Conservation (phyloP, 2,113 vertebrate genomes). For the Salvelinus namaycush region DNA sequence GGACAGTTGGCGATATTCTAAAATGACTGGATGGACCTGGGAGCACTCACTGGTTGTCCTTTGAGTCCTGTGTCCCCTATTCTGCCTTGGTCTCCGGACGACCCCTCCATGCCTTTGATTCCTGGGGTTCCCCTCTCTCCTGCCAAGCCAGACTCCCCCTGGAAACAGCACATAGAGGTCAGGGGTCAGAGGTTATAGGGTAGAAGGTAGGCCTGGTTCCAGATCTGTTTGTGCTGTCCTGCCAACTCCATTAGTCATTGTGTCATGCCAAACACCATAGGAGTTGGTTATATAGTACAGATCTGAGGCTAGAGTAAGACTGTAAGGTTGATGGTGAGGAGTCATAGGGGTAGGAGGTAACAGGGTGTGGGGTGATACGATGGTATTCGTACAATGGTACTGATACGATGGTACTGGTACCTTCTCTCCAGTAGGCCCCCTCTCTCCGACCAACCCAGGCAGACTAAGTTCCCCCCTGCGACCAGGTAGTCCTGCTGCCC, state of each 20-base stretch:
- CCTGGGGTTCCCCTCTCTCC: constrained; percentile 85
- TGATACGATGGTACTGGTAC: constrained; percentile 54
- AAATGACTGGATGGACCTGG: neutral
- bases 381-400: too few species aligned
- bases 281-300: too few species aligned
- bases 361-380: too few species aligned
- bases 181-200: neutral
- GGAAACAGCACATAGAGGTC: constrained; percentile 6
- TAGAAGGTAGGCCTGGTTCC: neutral
- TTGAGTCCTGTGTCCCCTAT: constrained; percentile 80
- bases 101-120: constrained; percentile 80
- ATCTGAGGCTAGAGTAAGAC: too few species aligned
- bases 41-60: constrained; percentile 80
- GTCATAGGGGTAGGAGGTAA: too few species aligned
- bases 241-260: too few species aligned
- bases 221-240: too few species aligned
- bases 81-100: constrained; percentile 86
- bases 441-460: constrained; percentile 80
- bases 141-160: constrained; percentile 87
- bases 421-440: constrained; percentile 83
- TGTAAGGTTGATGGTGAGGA: too few species aligned
- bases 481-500: constrained; percentile 83
- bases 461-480: constrained; percentile 79
- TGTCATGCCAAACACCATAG: too few species aligned
- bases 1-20: neutral